phyloP scores from a whole-genome alignment of 2,888 invertebrate genomes.

The Rhyacophila evoluta region DNA sequence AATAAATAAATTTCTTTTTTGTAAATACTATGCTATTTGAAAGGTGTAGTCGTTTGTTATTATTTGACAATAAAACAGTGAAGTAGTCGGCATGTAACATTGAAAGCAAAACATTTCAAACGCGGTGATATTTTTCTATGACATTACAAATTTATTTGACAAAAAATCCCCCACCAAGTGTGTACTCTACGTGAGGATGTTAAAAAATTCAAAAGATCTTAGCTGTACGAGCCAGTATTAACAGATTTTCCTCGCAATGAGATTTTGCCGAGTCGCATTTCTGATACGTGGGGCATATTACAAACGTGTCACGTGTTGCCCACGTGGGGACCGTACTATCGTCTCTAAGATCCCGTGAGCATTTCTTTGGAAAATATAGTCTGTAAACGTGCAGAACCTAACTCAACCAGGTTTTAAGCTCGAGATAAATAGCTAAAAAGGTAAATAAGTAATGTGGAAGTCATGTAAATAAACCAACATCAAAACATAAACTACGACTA shows the following conservation, averaged over 20 bases:
- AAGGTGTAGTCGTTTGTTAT: too few relatives aligned
- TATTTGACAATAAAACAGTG: too few relatives aligned
- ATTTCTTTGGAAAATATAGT: conserved; percentile 22
- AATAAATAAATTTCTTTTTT: too few relatives aligned
- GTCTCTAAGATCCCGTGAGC: conserved; percentile 11
- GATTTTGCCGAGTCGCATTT: conserved; percentile 18
- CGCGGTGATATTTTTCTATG: neutral
- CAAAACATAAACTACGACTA: too few relatives aligned
- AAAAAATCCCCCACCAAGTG: neutral
- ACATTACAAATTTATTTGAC: neutral
- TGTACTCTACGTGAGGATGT: neutral
- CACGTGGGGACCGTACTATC: conserved; percentile 31
- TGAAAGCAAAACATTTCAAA: neutral
- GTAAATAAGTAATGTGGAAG: neutral
- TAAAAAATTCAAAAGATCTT: conserved; percentile 19
- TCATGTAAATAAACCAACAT: neutral
- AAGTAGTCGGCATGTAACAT: too few relatives aligned
- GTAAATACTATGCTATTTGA: too few relatives aligned
- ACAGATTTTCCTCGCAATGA: conserved; percentile 16
- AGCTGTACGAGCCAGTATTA: neutral
- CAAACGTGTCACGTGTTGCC: conserved; percentile 31
- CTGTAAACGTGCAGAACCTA: conserved; percentile 9
- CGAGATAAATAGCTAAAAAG: neutral
- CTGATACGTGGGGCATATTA: conserved; percentile 24
- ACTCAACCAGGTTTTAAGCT: neutral